phyloP scores from a whole-genome alignment of 2,888 invertebrate genomes.

The Steinernema hermaphroditum region DNA sequence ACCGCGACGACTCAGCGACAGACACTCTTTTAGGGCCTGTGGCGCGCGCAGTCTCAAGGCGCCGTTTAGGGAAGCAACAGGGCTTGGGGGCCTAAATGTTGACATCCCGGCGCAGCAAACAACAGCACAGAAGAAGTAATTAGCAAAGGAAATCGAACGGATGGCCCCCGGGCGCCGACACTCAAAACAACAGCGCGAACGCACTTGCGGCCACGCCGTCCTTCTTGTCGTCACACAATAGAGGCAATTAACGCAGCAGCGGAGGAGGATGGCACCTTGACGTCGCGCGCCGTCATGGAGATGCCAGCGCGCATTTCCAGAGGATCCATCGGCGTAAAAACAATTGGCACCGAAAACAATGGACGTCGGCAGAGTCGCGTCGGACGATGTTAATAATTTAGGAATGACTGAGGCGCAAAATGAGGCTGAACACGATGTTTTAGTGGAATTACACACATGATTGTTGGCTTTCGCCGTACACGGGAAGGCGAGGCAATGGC shows the following conservation, averaged over 20 bases:
- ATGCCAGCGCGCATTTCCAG: neutral
- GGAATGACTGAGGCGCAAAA: neutral
- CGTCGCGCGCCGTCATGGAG: neutral
- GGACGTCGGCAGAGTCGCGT: neutral
- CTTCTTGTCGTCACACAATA: neutral
- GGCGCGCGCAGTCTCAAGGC: neutral
- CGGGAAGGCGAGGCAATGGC: too few species aligned
- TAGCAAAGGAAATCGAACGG: conserved; percentile 24
- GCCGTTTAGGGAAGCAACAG: neutral
- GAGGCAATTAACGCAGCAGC: neutral
- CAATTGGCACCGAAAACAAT: neutral
- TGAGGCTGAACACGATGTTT: too few species aligned
- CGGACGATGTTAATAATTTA: neutral
- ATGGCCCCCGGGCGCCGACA: neutral
- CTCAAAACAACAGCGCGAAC: neutral
- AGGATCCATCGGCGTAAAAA: neutral
- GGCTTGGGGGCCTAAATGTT: neutral
- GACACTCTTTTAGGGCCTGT: neutral
- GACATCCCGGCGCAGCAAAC: conserved; percentile 7
- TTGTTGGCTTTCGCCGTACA: too few species aligned
- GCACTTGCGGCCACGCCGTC: neutral
- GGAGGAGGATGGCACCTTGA: neutral
- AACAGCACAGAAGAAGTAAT: conserved; percentile 30
- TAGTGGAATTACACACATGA: too few species aligned
- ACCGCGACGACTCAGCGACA: neutral